phyloP scores from a whole-genome alignment of 2,797 vertebrate species.

The Limnodromus scolopaceus region DNA sequence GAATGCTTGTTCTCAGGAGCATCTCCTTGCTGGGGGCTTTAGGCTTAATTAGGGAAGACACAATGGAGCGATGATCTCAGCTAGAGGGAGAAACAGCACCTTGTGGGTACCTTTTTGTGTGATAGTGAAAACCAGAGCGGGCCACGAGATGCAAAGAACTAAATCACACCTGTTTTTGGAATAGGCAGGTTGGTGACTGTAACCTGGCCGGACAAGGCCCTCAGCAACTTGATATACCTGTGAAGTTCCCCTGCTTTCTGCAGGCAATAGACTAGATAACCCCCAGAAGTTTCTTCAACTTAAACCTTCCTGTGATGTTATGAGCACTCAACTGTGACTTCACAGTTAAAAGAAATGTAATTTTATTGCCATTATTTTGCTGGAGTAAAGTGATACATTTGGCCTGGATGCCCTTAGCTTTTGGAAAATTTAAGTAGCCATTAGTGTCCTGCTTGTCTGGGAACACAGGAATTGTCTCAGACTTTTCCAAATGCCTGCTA shows the following conservation, averaged over 20 bases:
- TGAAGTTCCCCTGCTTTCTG: not conserved
- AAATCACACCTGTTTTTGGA: rapidly evolving
- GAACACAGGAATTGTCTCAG: not conserved
- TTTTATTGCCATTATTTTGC: not conserved
- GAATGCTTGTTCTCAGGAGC: not conserved
- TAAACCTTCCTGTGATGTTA: not conserved
- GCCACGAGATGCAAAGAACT: not conserved
- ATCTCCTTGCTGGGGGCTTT: not conserved
- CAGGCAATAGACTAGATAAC: not conserved
- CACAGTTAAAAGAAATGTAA: not conserved
- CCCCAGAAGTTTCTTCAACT: not conserved
- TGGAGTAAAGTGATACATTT: not conserved
- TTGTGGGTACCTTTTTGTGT: not conserved
- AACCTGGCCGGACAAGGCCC: not conserved
- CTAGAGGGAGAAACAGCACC: not conserved
- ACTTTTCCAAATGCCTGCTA: not conserved
- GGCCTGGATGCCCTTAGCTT: not conserved
- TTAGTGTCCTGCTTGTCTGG: not conserved
- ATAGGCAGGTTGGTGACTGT: not conserved
- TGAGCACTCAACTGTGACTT: not conserved
- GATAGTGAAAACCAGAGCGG: not conserved
- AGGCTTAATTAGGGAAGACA: not conserved
- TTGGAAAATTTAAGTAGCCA: not conserved
- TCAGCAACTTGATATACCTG: not conserved
- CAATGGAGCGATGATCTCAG: not conserved